A percentile compares a stretch with the other conserved stretches of the same genome.
phyloP scores from a whole-genome alignment of 1,140 invertebrate genomes.

The Zaprionus nigranus region DNA sequence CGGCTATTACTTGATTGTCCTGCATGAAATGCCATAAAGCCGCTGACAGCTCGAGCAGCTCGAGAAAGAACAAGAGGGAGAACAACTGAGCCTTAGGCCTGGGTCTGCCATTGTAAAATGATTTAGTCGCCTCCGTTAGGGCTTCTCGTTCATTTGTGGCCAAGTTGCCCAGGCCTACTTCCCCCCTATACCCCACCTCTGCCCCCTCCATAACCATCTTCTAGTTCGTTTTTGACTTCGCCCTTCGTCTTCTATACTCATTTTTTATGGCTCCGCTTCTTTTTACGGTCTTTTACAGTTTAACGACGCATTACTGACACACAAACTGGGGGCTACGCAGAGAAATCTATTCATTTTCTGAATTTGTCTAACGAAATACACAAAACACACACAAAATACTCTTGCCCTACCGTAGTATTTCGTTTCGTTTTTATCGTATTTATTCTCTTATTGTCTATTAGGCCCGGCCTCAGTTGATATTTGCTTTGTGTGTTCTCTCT shows the following conservation, averaged over 20 bases:
- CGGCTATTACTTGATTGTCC: conserved; percentile 80
- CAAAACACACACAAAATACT: conserved; percentile 26
- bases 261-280: conserved; percentile 67
- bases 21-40: conserved; percentile 75
- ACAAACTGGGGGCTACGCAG: conserved; percentile 47
- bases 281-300: conserved; percentile 81
- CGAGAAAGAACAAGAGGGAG: neutral
- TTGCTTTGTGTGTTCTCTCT: conserved; percentile 6
- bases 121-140: conserved; percentile 64
- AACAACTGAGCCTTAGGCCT: conserved; percentile 23
- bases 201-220: neutral
- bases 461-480: conserved; percentile 40
- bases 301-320: conserved; percentile 79
- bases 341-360: conserved; percentile 69
- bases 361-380: conserved; percentile 62
- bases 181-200: neutral
- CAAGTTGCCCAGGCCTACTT: conserved; percentile 18
- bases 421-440: conserved; percentile 63
- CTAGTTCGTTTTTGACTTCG: conserved; percentile 19
- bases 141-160: conserved; percentile 57
- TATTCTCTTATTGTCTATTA: conserved; percentile 62
- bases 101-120: conserved; percentile 75
- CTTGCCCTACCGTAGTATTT: conserved; percentile 6
- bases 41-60: conserved; percentile 50
- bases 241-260: conserved; percentile 44